Conservation (phyloP, 35 echinoderm and acorn worm species). For the Anneissia japonica region DNA sequence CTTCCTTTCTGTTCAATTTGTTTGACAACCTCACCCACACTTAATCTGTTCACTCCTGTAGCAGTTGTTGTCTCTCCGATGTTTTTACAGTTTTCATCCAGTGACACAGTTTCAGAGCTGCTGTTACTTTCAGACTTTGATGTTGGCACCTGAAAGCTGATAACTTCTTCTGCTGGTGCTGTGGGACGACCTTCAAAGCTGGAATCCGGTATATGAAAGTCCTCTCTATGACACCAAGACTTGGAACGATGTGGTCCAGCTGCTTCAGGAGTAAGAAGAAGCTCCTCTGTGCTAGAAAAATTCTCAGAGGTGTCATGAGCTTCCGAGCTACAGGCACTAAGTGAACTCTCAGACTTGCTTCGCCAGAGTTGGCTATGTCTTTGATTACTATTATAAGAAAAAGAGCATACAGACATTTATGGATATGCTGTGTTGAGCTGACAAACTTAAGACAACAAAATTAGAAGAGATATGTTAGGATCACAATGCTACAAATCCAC, state of each 20-base stretch:
- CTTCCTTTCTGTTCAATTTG: background rate
- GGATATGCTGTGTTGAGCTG: too few species aligned
- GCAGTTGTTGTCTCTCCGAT: background rate
- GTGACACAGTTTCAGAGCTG: background rate
- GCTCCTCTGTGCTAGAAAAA: slow-evolving; percentile 48
- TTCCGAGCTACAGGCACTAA: slow-evolving; percentile 57
- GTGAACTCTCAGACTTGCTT: slow-evolving; percentile 83
- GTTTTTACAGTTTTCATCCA: background rate
- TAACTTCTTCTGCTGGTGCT: background rate
- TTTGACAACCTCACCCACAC: background rate
- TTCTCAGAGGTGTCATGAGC: slow-evolving; percentile 37
- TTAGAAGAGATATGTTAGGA: too few species aligned
- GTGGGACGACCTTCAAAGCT: background rate
- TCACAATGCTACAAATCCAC: too few species aligned
- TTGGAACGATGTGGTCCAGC: background rate
- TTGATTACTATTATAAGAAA: slow-evolving; percentile 47
- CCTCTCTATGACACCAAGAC: background rate
- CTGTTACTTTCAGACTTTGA: background rate
- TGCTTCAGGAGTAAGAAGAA: background rate
- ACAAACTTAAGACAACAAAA: too few species aligned
- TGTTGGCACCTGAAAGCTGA: background rate
- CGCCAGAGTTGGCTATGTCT: slow-evolving; percentile 81
- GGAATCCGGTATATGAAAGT: background rate
- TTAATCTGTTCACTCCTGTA: background rate
- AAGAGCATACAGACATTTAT: background rate